These are phyloP conservation scores for Oophaga pumilio DNA, from an alignment of 2,113 vertebrate genomes.

Conservation along the genomic window DNA sequence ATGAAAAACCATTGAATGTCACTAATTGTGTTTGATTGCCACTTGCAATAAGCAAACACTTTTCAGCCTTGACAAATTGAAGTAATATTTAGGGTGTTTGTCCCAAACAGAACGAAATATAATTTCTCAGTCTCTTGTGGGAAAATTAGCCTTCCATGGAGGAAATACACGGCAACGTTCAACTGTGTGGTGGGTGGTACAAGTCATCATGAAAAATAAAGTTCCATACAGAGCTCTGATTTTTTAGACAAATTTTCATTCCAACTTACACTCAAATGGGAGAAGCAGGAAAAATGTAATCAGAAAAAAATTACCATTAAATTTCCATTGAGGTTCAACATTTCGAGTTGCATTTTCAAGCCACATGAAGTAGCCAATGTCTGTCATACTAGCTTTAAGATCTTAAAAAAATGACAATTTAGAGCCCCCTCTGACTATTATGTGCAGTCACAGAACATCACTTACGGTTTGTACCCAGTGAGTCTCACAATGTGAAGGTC, in stretches of 20 bases:
- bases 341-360: no score
- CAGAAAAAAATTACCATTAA: not conserved
- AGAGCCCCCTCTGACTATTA: no score
- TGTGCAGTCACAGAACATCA: no score
- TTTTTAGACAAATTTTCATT: not conserved
- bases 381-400: no score
- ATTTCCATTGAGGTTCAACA: no score
- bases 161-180: not conserved
- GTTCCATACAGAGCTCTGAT: not conserved
- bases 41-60: conserved; percentile 41
- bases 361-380: no score
- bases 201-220: conserved; percentile 1
- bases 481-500: no score
- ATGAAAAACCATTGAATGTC: conserved; percentile 46
- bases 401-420: no score
- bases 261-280: not conserved
- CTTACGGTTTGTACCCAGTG: no score
- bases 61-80: conserved; percentile 38
- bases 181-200: conserved; percentile 5
- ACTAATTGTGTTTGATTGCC: conserved; percentile 53
- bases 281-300: not conserved
- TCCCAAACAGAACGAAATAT: conserved; percentile 50
- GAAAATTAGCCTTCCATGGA: not conserved
- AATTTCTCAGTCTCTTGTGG: conserved; percentile 4
- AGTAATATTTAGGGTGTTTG: conserved; percentile 42